phyloP scores from a whole-genome alignment of 2,113 vertebrate genomes.

The Maccullochella peelii region DNA sequence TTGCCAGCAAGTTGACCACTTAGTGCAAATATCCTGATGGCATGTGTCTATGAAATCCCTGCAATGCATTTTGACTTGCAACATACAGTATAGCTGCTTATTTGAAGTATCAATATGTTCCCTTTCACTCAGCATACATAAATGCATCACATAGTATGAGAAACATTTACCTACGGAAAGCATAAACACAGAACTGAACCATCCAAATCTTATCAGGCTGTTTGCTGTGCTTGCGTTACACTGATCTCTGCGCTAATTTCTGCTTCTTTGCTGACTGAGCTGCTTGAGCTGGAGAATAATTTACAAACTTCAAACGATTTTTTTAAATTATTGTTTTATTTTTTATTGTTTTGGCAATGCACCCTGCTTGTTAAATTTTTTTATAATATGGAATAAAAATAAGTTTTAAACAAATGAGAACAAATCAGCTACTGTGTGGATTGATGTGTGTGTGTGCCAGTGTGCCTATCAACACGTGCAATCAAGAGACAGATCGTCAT shows the following conservation, averaged over 20 bases:
- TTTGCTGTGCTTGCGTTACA: not conserved
- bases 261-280: constrained; percentile 11
- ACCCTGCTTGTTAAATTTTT: constrained; percentile 5
- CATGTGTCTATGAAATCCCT: constrained; percentile 26
- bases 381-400: constrained; percentile 1
- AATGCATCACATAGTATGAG: not conserved
- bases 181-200: not conserved
- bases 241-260: not conserved
- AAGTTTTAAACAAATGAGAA: constrained; percentile 5
- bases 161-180: not conserved
- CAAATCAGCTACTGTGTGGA: not conserved
- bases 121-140: not conserved
- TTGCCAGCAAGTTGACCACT: not conserved
- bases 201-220: not conserved
- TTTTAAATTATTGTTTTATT: not conserved
- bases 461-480: not conserved
- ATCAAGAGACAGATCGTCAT: constrained; percentile 5
- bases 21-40: not conserved
- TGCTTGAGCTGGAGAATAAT: constrained; percentile 4
- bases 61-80: constrained; percentile 18
- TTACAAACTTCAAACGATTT: not conserved
- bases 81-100: not conserved
- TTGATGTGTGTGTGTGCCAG: not conserved
- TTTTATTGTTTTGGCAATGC: constrained; percentile 1
- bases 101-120: not conserved